A percentile compares a stretch with the other conserved stretches of the same genome.
Evolutionary conservation across 2,797 vertebrate species (phyloP).

Genomic region (Tangara arthus): DNA sequence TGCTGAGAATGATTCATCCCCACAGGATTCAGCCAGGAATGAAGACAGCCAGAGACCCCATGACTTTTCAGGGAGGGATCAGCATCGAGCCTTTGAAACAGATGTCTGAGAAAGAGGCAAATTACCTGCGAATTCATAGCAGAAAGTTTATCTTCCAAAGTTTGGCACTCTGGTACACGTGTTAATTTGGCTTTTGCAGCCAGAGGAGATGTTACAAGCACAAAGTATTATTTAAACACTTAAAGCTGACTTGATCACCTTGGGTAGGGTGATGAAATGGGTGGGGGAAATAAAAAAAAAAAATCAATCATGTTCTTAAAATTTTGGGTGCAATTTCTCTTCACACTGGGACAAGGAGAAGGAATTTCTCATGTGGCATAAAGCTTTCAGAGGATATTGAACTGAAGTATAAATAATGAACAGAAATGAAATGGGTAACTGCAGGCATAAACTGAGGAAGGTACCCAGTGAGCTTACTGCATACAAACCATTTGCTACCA

Average conservation of each 20-base stretch:
- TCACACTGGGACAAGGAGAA: not conserved
- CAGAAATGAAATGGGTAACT: not conserved
- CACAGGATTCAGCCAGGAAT: not conserved
- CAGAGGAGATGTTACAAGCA: not conserved
- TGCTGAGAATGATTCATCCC: not conserved
- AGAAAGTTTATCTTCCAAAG: not conserved
- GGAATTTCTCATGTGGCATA: not conserved
- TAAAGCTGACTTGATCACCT: not conserved
- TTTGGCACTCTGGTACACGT: rapidly evolving
- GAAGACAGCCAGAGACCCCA: not conserved
- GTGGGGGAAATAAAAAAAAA: rapidly evolving
- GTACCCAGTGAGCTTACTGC: not conserved
- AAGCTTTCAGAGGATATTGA: not conserved
- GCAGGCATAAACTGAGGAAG: not conserved
- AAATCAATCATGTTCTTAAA: not conserved
- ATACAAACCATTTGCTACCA: not conserved
- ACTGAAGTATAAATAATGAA: not conserved
- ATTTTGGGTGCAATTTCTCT: not conserved
- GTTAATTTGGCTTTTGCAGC: not conserved
- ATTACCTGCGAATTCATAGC: not conserved
- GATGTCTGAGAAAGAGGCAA: not conserved
- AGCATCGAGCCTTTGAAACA: not conserved
- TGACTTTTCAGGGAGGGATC: not conserved
- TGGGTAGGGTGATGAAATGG: not conserved
- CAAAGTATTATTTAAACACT: not conserved